Evolutionary conservation across 2,113 vertebrate species (phyloP), one percentile per base, ranked within the genome.

Genomic region (Porphyrio hochstetteri): DNA sequence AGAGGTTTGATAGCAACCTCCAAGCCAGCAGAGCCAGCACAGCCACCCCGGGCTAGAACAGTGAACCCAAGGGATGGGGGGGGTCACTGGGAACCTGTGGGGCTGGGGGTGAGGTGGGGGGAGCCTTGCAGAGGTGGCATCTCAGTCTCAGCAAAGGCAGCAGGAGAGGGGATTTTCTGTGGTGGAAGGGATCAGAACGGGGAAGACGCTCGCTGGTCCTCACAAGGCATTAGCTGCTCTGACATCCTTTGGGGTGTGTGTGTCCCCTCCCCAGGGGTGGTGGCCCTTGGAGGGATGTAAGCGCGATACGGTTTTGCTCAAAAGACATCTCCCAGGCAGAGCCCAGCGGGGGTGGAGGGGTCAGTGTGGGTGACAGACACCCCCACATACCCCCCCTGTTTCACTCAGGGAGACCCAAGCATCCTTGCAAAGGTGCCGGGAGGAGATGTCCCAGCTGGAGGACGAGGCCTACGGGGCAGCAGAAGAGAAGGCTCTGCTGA

Each of bases 401-500:
- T 18, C 2, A 5, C 56, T 27, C 95, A 99, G 98, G 97, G 86
- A 95, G 65, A 97, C 82, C 70, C 93, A 98, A 83, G 95, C 28
- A 0, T 95, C 95, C 28, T 21, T 95, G 27, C 92, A 10, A 70
- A 92, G 88, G 61, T 97, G 97, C 84, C 97, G 94, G 97, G 89
- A 92, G 0, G 94, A 98, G 83, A 61, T 98, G 87, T 94, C 97
- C 6, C 96, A 5, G 25, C 90, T 98, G 61, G 97, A 98, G 29
- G 97, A 97, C 8, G 93, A 98, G 90, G 55, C 97, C 75, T 93
- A 95, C 82, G 97, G 93, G 36, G 96, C 97, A 63, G 82, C 83
- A 0, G 98, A 98, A 38, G 98, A 99, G 76, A 98, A 98, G 59
- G 97, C 97, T 4, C 90, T 98, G 92, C 97, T 99, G 33, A 95